These are phyloP conservation scores for Epicauta chinensis DNA, from an alignment of 1,140 invertebrate genomes.

Conservation along the genomic window DNA sequence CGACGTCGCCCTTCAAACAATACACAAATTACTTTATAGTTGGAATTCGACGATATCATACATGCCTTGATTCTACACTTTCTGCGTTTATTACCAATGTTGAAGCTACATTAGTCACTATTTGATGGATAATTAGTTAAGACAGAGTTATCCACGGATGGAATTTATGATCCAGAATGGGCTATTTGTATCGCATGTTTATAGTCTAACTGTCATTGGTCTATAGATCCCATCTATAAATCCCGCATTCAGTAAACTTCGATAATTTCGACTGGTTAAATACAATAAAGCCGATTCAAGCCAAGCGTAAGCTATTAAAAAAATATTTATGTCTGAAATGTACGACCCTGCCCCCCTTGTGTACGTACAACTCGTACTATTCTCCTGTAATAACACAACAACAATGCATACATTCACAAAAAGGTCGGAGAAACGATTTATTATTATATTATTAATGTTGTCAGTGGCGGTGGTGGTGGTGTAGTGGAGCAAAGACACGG, in stretches of 20 bases:
- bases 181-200: conserved; percentile 13
- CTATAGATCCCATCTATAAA: conserved; percentile 17
- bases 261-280: conserved; percentile 17
- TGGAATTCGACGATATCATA: background rate
- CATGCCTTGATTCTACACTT: background rate
- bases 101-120: background rate
- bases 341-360: conserved; percentile 12
- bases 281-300: conserved; percentile 17
- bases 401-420: conserved; percentile 5
- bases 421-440: conserved; percentile 11
- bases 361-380: background rate
- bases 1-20: conserved; percentile 13
- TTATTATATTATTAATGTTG: conserved; percentile 18
- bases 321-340: conserved; percentile 26
- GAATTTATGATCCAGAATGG: conserved; percentile 5
- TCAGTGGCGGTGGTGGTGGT: background rate
- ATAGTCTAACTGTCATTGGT: conserved; percentile 10
- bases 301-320: conserved; percentile 27
- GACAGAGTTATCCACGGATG: background rate
- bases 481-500: too few relatives aligned
- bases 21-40: conserved; percentile 10
- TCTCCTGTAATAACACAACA: too few relatives aligned
- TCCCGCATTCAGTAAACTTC: conserved; percentile 12
- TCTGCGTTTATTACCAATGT: too few relatives aligned
- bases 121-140: background rate